These are phyloP conservation scores for Dicaeum eximium DNA, from an alignment of 2,113 vertebrate genomes.

Conservation along the genomic window DNA sequence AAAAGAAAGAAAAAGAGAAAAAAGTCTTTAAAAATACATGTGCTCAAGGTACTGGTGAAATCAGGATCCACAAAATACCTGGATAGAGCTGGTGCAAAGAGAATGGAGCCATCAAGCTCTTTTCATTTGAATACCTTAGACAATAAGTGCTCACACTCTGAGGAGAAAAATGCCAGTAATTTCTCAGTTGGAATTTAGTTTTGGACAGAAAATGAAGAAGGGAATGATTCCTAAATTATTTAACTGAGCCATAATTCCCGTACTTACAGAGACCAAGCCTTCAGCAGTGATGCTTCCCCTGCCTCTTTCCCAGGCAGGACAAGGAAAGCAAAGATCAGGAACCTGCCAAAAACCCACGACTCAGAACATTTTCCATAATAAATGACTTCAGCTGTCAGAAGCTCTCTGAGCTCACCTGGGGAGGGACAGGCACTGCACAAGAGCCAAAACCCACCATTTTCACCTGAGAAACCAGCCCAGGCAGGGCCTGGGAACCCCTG, in stretches of 20 bases:
- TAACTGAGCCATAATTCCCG: neutral
- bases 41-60: neutral
- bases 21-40: neutral
- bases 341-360: neutral
- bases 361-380: neutral
- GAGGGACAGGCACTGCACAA: fast-evolving
- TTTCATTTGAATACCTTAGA: neutral
- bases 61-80: neutral
- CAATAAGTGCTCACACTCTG: neutral
- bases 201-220: neutral
- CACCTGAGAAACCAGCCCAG: too few relatives aligned
- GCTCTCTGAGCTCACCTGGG: neutral
- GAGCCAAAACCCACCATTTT: fast-evolving
- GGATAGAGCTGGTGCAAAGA: neutral
- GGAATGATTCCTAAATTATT: neutral
- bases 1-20: neutral
- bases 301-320: neutral
- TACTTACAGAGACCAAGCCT: neutral
- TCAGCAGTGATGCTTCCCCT: neutral
- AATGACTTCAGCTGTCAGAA: neutral
- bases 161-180: neutral
- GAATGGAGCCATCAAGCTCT: neutral
- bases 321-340: neutral
- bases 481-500: fast-evolving
- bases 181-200: neutral